Percentiles rank a stretch among this genome's conserved stretches.
Conservation (phyloP, 2,113 vertebrate species). For the Dendropsophus ebraccatus region DNA sequence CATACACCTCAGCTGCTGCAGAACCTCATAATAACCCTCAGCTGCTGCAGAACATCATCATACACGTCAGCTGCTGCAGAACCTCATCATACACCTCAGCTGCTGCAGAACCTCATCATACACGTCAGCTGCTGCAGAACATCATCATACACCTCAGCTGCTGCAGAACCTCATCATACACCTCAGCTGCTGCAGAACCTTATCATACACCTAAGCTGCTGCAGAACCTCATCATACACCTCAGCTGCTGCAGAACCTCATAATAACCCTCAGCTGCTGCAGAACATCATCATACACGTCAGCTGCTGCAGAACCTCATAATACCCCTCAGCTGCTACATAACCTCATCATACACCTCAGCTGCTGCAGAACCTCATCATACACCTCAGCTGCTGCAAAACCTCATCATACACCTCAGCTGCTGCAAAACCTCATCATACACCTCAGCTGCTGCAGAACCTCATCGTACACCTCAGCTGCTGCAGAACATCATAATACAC, state of each 20-base stretch:
- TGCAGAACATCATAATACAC: background rate
- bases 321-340: background rate
- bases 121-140: background rate
- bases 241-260: background rate
- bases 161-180: background rate
- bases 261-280: background rate
- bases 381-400: background rate
- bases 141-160: background rate
- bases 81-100: background rate
- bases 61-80: background rate
- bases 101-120: background rate
- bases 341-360: background rate
- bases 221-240: background rate
- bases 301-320: conserved; percentile 2
- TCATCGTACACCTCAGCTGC: background rate
- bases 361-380: background rate
- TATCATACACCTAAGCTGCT: background rate
- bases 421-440: background rate
- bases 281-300: background rate
- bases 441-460: background rate
- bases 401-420: background rate
- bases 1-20: too few species aligned
- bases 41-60: background rate
- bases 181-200: background rate
- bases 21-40: background rate